Conservation (phyloP, 2,113 vertebrate species). For the Oreochromis aureus region DNA sequence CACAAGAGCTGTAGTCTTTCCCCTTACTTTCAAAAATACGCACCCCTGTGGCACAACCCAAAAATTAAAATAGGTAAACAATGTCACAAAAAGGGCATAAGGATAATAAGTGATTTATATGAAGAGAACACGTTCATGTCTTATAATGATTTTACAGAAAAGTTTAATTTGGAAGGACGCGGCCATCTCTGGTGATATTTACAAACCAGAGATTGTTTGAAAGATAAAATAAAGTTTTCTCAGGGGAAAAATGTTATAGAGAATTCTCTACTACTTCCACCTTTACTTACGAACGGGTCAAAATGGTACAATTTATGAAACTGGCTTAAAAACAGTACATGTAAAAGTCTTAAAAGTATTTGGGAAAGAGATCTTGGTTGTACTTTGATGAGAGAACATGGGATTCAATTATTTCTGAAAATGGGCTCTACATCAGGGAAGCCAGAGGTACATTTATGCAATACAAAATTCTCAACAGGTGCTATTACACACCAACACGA, state of each 20-base stretch:
- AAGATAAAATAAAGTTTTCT: background rate
- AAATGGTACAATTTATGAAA: background rate
- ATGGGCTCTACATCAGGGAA: background rate
- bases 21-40: background rate
- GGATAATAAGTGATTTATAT: background rate
- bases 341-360: background rate
- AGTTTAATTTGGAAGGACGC: background rate
- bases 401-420: background rate
- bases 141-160: background rate
- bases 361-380: background rate
- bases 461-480: background rate
- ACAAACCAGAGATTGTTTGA: background rate
- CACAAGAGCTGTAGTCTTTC: background rate
- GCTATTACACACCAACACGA: background rate
- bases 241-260: background rate
- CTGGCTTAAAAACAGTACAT: background rate
- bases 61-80: background rate
- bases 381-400: background rate
- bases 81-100: background rate
- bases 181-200: background rate
- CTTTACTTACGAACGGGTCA: background rate
- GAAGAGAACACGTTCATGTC: background rate
- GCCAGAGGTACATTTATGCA: background rate
- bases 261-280: background rate
- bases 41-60: background rate